Evolutionary conservation across 2,113 vertebrate species (phyloP).

Genomic region (Pseudois nayaur): DNA sequence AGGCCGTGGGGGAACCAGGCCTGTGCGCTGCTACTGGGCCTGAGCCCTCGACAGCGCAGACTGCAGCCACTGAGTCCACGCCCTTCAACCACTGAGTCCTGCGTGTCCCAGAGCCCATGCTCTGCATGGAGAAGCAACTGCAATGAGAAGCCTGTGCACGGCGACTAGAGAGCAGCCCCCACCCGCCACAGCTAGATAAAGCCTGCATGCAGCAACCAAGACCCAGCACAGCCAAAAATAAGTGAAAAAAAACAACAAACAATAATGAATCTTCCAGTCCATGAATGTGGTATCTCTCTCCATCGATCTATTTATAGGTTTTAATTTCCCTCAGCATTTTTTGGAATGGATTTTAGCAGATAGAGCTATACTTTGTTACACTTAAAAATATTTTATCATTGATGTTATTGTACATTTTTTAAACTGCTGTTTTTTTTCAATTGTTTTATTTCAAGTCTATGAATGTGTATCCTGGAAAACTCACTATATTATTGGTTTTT

Average conservation of each 20-base stretch:
- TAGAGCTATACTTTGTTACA: not conserved
- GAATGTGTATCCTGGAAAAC: not conserved
- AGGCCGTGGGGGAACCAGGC: not conserved
- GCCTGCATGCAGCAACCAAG: not conserved
- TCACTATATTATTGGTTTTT: not conserved
- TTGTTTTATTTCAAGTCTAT: not conserved
- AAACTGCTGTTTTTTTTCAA: not conserved
- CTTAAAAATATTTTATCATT: not conserved
- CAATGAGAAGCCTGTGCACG: not conserved
- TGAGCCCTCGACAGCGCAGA: not conserved
- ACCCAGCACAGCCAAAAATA: not conserved
- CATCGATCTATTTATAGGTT: rapidly evolving
- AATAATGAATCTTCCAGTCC: not conserved
- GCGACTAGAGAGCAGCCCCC: not conserved
- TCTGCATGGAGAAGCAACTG: not conserved
- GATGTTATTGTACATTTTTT: not conserved
- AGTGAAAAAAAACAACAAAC: rapidly evolving
- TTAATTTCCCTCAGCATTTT: not conserved
- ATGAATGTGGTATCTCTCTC: not conserved
- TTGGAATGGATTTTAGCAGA: not conserved
- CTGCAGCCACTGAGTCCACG: not conserved
- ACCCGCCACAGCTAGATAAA: not conserved
- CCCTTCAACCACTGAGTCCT: not conserved
- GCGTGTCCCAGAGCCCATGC: not conserved
- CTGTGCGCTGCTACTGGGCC: not conserved